phyloP scores from a whole-genome alignment of 1,140 invertebrate genomes.

The Scaptodrosophila lebanonensis region DNA sequence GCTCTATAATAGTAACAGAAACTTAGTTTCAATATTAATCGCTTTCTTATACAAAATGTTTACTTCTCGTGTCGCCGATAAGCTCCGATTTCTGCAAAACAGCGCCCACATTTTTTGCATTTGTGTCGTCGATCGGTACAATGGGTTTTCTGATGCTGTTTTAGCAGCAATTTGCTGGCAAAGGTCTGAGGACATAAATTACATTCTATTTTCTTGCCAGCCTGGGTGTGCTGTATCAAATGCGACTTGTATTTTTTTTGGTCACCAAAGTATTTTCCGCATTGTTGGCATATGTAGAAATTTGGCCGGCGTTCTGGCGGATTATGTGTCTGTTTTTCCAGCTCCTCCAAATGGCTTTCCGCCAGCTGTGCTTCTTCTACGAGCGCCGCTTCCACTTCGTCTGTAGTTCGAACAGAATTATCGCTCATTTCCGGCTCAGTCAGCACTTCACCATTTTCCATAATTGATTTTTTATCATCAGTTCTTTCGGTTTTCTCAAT shows the following conservation, averaged over 20 bases:
- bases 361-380: slow-evolving; percentile 2
- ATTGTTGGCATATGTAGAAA: slow-evolving; percentile 57
- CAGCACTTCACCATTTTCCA: too few relatives aligned
- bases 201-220: slow-evolving; percentile 23
- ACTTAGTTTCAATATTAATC: neutral
- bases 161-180: slow-evolving; percentile 7
- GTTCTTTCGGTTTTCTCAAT: too few relatives aligned
- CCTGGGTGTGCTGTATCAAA: slow-evolving; percentile 14
- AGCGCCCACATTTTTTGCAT: slow-evolving; percentile 36
- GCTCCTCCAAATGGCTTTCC: slow-evolving; percentile 16
- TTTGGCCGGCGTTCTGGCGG: slow-evolving; percentile 35
- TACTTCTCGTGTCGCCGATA: slow-evolving; percentile 49
- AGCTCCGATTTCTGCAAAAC: slow-evolving; percentile 23
- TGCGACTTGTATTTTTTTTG: slow-evolving; percentile 34
- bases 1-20: slow-evolving; percentile 17
- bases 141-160: slow-evolving; percentile 24
- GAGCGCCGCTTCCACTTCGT: slow-evolving; percentile 4
- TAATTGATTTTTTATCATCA: too few relatives aligned
- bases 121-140: slow-evolving; percentile 15
- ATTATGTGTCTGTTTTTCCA: slow-evolving; percentile 5
- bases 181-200: slow-evolving; percentile 23
- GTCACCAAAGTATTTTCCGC: slow-evolving; percentile 35
- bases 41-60: neutral
- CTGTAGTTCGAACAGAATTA: too few relatives aligned
- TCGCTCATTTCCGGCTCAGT: too few relatives aligned